Conservation (phyloP, 2,113 vertebrate genomes). For the Cinclus cinclus region DNA sequence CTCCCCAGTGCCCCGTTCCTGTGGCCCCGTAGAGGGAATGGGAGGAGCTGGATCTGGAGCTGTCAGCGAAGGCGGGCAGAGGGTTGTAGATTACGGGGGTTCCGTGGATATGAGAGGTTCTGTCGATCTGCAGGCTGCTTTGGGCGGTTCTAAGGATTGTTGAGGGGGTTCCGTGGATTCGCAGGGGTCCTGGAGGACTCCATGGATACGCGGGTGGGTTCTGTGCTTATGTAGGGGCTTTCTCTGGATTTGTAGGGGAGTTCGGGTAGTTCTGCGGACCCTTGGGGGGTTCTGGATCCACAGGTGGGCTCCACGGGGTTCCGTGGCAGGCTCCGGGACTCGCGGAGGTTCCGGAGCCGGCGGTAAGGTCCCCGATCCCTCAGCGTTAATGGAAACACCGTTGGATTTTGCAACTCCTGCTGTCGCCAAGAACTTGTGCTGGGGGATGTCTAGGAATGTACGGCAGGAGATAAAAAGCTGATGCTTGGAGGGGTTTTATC, state of each 20-base stretch:
- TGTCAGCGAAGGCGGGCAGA: neutral
- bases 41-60: neutral
- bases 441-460: neutral
- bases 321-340: neutral
- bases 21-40: neutral
- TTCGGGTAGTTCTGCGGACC: too few relatives aligned
- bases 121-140: neutral
- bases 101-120: neutral
- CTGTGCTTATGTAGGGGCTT: fast-evolving
- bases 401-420: neutral
- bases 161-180: neutral
- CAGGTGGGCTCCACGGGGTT: neutral
- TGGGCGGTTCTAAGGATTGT: fast-evolving
- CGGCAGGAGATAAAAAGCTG: neutral
- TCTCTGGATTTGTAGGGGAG: too few relatives aligned
- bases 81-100: neutral
- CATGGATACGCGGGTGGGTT: neutral
- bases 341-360: neutral
- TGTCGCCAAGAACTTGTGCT: neutral
- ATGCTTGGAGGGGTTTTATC: neutral
- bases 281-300: too few relatives aligned
- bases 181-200: too few relatives aligned
- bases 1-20: neutral
- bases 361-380: neutral
- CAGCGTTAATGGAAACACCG: neutral